phyloP scores from a whole-genome alignment of 2,113 vertebrate genomes.

The Azemiops feae region DNA sequence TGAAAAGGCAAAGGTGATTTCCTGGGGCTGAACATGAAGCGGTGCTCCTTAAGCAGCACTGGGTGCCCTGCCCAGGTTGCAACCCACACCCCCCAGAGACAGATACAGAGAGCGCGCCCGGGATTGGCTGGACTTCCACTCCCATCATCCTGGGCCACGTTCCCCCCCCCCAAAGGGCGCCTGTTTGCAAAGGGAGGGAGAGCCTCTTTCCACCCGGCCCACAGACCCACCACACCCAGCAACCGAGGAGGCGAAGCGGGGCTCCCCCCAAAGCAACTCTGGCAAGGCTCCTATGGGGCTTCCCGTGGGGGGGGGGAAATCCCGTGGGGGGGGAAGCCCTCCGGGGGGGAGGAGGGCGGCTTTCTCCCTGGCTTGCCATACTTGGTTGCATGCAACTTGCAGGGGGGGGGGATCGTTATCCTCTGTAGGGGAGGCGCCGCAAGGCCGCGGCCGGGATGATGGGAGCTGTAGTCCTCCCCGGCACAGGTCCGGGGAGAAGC shows the following conservation, averaged over 20 bases:
- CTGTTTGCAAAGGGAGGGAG: not conserved
- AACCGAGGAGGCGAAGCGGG: not conserved
- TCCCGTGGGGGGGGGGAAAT: not conserved
- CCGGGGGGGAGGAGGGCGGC: too few relatives aligned
- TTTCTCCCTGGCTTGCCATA: not conserved
- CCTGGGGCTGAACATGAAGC: not conserved
- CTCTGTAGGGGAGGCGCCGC: not conserved
- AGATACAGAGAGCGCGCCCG: not conserved
- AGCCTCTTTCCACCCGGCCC: not conserved
- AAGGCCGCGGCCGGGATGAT: not conserved
- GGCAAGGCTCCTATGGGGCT: not conserved
- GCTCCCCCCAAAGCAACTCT: not conserved
- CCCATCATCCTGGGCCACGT: not conserved
- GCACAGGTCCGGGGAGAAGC: not conserved
- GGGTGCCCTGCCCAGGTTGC: not conserved
- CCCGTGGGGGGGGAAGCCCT: too few relatives aligned
- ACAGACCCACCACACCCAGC: not conserved
- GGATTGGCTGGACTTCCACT: not conserved
- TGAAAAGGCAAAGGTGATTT: not conserved
- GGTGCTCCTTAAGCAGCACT: not conserved
- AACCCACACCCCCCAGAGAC: not conserved
- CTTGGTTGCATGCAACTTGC: not conserved
- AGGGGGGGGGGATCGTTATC: not conserved
- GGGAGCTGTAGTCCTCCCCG: not conserved
- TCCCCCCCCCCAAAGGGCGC: not conserved